Percentiles rank a stretch among this genome's conserved stretches.
These are phyloP conservation scores for Drosophila ananassae DNA, from an alignment of 1,140 invertebrate species.

Conservation along the genomic window DNA sequence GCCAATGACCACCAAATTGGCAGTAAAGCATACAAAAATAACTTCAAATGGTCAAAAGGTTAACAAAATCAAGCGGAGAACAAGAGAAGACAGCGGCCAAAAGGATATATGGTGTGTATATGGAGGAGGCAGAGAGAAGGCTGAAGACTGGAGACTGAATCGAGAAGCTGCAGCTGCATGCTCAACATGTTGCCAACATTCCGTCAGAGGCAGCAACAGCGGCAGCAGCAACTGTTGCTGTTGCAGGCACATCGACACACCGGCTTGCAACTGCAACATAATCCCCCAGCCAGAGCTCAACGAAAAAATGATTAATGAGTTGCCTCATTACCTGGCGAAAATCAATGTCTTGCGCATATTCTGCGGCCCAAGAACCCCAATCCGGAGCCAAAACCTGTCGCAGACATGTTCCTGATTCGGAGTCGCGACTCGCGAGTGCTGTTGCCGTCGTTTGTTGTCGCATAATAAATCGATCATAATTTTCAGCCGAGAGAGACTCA, in stretches of 20 bases:
- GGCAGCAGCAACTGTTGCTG: constrained; percentile 33
- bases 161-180: constrained; percentile 48
- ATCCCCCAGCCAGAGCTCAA: constrained; percentile 61
- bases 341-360: constrained; percentile 79
- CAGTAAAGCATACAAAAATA: constrained; percentile 83
- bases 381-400: constrained; percentile 43
- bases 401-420: constrained; percentile 36
- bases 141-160: not conserved
- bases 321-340: constrained; percentile 80
- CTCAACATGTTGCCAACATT: constrained; percentile 79
- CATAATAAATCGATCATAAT: constrained; percentile 83
- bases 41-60: constrained; percentile 82
- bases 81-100: constrained; percentile 31
- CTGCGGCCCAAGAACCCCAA: constrained; percentile 62
- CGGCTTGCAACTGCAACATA: constrained; percentile 41
- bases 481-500: constrained; percentile 53
- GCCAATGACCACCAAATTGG: constrained; percentile 82
- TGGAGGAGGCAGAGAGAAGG: not conserved
- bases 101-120: not conserved
- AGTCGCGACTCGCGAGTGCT: constrained; percentile 4
- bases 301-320: constrained; percentile 81
- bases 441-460: constrained; percentile 42
- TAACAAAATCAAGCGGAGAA: constrained; percentile 79
- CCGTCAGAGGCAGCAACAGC: constrained; percentile 47
- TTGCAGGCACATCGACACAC: constrained; percentile 8